Conservation (phyloP, 23 tunicate species). For the Ciona savignyi region DNA sequence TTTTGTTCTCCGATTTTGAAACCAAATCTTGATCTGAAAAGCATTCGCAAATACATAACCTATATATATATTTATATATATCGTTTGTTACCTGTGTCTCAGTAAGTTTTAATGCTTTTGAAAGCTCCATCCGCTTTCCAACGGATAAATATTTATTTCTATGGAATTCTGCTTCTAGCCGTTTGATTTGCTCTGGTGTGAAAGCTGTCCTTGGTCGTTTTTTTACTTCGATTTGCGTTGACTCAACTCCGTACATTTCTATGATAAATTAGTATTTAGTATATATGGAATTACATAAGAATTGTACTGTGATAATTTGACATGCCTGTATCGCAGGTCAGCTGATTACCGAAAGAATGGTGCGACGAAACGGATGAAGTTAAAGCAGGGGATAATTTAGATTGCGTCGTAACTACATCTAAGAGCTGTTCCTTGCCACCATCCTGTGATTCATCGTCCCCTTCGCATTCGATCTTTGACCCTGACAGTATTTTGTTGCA, state of each 20-base stretch:
- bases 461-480: too few species aligned
- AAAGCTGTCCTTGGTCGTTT: constrained; percentile 98
- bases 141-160: constrained; percentile 96
- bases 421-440: neutral
- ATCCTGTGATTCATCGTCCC: too few species aligned
- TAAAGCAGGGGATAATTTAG: neutral
- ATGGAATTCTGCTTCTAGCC: constrained; percentile 92
- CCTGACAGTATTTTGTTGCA: too few species aligned
- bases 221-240: constrained; percentile 66
- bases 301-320: neutral
- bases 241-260: constrained; percentile 1
- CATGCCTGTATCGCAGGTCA: neutral
- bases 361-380: neutral
- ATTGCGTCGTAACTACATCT: neutral
- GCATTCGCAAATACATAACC: too few species aligned
- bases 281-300: neutral
- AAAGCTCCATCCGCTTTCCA: constrained; percentile 96
- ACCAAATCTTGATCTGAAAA: constrained; percentile 98
- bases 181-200: constrained; percentile 98
- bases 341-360: neutral
- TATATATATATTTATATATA: too few species aligned
- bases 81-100: constrained; percentile 84
- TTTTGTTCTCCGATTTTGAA: constrained; percentile 99
- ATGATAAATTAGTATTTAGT: neutral
- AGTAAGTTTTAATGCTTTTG: constrained; percentile 91